These are phyloP conservation scores for Agrotis puta DNA, from an alignment of 2,888 invertebrate genomes.

Conservation along the genomic window DNA sequence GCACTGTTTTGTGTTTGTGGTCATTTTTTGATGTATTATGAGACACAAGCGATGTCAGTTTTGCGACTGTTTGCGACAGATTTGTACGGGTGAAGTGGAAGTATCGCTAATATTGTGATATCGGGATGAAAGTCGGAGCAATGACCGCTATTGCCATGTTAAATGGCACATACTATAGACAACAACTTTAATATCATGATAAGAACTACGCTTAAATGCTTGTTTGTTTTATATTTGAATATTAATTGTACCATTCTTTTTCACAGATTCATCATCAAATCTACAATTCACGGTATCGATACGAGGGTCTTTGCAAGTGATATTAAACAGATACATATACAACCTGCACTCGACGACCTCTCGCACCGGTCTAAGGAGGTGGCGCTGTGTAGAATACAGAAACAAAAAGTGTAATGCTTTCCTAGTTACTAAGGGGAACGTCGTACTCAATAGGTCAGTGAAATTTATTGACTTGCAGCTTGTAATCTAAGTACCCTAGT, in stretches of 20 bases:
- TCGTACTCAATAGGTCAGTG: constrained; percentile 84
- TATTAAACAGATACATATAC: constrained; percentile 87
- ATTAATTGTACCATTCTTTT: constrained; percentile 4
- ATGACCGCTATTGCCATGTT: too few relatives aligned
- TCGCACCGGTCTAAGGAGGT: constrained; percentile 77
- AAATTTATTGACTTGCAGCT: neutral
- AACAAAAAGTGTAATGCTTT: constrained; percentile 85
- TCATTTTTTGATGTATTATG: too few relatives aligned
- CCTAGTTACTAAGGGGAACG: constrained; percentile 83
- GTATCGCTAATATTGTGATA: too few relatives aligned
- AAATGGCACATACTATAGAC: too few relatives aligned
- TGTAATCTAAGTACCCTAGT: too few relatives aligned
- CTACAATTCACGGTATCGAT: constrained; percentile 87
- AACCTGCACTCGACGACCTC: constrained; percentile 80
- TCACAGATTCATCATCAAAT: constrained; percentile 72
- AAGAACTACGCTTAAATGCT: neutral
- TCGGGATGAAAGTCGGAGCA: too few relatives aligned
- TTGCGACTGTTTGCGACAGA: too few relatives aligned
- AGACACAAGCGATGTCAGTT: too few relatives aligned
- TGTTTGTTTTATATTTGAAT: neutral
- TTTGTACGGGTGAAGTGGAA: too few relatives aligned
- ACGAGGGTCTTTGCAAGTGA: constrained; percentile 86
- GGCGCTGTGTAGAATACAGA: constrained; percentile 89
- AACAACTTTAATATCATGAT: too few relatives aligned
- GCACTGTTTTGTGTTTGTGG: too few relatives aligned